phyloP scores from a whole-genome alignment of 2,113 vertebrate species.

The Pseudorectes ferrugineus region DNA sequence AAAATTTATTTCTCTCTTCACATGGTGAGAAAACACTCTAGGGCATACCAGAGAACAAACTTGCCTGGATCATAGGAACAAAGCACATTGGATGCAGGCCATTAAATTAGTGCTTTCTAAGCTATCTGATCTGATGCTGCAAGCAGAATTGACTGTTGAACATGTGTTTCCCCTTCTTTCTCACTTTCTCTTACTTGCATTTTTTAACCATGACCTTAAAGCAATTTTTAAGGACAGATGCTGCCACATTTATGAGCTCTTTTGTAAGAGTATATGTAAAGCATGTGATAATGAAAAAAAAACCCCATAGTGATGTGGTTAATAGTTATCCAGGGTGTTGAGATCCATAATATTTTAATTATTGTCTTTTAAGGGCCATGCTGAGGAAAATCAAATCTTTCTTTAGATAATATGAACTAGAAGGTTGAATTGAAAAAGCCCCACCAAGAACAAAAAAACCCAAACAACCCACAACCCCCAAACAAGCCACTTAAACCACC shows the following conservation, averaged over 20 bases:
- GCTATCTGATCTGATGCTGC: neutral
- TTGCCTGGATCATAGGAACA: conserved; percentile 11
- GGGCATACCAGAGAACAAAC: conserved; percentile 2
- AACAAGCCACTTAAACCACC: neutral
- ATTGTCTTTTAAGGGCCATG: neutral
- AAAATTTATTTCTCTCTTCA: conserved; percentile 55
- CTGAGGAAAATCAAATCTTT: neutral
- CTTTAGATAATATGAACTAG: neutral
- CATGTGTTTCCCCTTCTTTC: neutral
- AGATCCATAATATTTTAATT: neutral
- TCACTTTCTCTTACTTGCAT: neutral
- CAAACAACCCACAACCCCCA: fast-evolving
- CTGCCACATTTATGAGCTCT: neutral
- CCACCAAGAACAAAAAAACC: neutral
- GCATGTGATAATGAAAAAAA: neutral
- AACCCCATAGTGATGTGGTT: neutral
- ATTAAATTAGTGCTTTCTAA: conserved; percentile 60
- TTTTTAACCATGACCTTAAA: neutral
- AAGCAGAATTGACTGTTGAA: neutral
- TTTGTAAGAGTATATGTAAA: neutral
- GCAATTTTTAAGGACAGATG: neutral
- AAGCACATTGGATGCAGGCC: neutral
- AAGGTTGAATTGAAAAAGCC: neutral
- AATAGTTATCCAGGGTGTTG: neutral
- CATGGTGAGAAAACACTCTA: neutral